Percentiles rank a stretch among this genome's conserved stretches.
phyloP scores from a whole-genome alignment of 2,797 vertebrate genomes.

The Amblyraja radiata region DNA sequence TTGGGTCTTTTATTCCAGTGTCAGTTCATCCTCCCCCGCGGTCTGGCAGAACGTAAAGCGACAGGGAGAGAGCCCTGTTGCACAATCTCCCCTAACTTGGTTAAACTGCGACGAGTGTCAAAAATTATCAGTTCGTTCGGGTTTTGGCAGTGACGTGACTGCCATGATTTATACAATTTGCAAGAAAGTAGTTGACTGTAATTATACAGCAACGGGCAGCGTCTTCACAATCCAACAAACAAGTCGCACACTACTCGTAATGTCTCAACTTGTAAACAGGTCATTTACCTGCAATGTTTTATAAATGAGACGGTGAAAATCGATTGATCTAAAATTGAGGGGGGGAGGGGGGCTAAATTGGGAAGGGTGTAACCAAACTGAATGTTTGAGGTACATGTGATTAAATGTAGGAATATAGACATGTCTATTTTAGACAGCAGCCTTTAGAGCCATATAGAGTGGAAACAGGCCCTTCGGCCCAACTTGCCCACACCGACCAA shows the following conservation, averaged over 20 bases:
- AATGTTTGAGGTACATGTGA: neutral
- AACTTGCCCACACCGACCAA: too few species aligned
- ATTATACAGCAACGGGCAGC: neutral
- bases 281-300: neutral
- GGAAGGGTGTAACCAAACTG: neutral
- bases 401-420: neutral
- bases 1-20: slow-evolving; percentile 60
- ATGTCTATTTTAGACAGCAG: neutral
- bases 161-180: neutral
- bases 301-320: neutral
- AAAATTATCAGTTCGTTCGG: too few species aligned
- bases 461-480: too few species aligned
- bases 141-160: neutral
- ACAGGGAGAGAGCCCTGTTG: neutral
- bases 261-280: neutral
- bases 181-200: neutral
- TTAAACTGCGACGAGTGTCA: neutral
- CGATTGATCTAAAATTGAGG: neutral
- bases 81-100: neutral
- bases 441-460: neutral
- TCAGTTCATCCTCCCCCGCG: slow-evolving; percentile 49
- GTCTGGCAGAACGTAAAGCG: neutral
- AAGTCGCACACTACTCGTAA: neutral
- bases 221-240: neutral
- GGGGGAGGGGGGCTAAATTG: neutral